Evolutionary conservation across 2,113 vertebrate genomes (phyloP).

Genomic region (Thomomys bottae): DNA sequence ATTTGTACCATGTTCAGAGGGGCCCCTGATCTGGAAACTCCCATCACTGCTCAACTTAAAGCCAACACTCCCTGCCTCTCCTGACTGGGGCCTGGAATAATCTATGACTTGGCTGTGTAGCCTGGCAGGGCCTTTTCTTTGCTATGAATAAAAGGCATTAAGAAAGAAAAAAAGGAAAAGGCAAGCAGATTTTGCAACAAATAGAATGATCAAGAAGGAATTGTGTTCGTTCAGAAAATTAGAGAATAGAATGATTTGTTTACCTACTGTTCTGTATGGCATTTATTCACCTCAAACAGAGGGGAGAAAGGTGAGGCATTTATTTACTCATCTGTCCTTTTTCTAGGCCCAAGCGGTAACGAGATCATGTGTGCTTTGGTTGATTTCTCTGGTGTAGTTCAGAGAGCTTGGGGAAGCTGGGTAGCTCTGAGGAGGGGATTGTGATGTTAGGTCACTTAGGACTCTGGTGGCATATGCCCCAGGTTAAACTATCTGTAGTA

Average conservation of each 20-base stretch:
- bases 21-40: constrained; percentile 6
- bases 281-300: too few species aligned
- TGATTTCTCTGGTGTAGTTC: background rate
- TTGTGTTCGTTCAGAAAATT: background rate
- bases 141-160: background rate
- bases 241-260: background rate
- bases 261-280: background rate
- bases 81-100: background rate
- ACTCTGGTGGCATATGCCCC: background rate
- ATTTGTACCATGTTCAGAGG: background rate
- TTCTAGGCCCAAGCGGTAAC: background rate
- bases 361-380: background rate
- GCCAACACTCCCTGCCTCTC: background rate
- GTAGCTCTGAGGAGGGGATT: background rate
- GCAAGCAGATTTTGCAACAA: background rate
- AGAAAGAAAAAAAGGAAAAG: background rate
- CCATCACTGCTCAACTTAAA: background rate
- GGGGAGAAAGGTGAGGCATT: background rate
- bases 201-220: background rate
- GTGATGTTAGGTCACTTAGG: background rate
- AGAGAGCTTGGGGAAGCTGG: background rate
- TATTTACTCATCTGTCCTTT: background rate
- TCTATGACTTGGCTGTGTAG: background rate
- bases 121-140: constrained; percentile 22
- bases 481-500: background rate